Evolutionary conservation across 2,888 invertebrate genomes (phyloP).

Genomic region (Rhogogaster chlorosoma): DNA sequence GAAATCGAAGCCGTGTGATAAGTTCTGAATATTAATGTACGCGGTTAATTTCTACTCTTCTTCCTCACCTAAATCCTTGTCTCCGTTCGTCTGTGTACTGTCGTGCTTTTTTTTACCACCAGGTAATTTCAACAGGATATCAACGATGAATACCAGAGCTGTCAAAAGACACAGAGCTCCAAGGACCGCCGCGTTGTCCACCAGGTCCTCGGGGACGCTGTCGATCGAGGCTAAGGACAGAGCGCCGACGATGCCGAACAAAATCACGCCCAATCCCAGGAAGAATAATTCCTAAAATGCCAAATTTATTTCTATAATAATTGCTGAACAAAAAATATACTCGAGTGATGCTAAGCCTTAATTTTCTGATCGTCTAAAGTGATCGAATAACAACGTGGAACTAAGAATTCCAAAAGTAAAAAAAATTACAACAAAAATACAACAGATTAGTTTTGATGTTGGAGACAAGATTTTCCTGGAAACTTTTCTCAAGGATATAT

Average conservation of each 20-base stretch:
- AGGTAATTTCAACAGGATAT: conserved; percentile 77
- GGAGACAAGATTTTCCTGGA: not conserved
- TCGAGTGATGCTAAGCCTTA: not conserved
- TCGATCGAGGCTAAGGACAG: conserved; percentile 86
- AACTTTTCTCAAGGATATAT: conserved; percentile 30
- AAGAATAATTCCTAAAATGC: conserved; percentile 83
- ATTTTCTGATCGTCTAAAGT: not conserved
- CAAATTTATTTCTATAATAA: not conserved
- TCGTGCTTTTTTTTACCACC: conserved; percentile 60
- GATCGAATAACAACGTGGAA: not conserved
- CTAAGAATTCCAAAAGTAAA: not conserved
- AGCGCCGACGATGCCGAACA: conserved; percentile 85
- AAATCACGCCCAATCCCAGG: conserved; percentile 85
- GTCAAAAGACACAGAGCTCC: conserved; percentile 85
- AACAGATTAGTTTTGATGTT: not conserved
- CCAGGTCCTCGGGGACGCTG: conserved; percentile 83
- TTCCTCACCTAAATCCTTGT: conserved; percentile 68
- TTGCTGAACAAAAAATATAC: not conserved
- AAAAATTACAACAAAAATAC: no score
- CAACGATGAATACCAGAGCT: conserved; percentile 85
- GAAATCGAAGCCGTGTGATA: not conserved
- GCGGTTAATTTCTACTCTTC: not conserved
- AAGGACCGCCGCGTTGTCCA: conserved; percentile 86
- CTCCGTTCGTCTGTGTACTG: conserved; percentile 63
- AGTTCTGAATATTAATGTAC: not conserved